Conservation (phyloP, 2,113 vertebrate species). For the Tauraco erythrolophus region DNA sequence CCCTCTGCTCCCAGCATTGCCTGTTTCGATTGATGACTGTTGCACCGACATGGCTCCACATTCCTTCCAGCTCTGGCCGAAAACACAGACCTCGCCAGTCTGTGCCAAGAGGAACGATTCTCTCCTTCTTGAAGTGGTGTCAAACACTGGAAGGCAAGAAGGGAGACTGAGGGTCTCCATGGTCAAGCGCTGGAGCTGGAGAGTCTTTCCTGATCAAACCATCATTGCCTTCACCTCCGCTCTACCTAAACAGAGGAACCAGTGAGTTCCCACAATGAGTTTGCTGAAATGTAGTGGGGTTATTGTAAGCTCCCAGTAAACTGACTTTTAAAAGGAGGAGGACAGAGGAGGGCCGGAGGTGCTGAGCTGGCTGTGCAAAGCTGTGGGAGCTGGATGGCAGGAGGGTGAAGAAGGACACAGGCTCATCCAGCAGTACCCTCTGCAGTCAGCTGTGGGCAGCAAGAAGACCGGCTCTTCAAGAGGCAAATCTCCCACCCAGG, state of each 20-base stretch:
- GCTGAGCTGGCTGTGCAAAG: background rate
- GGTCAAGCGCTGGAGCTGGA: too few relatives aligned
- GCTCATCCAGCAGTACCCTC: background rate
- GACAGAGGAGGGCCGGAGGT: fast-evolving
- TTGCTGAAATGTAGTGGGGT: background rate
- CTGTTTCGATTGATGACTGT: fast-evolving
- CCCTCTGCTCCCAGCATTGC: background rate
- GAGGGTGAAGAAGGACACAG: background rate
- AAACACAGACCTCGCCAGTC: background rate
- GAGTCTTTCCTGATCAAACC: background rate
- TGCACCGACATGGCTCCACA: background rate
- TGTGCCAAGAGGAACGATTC: background rate
- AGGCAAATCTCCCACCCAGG: background rate
- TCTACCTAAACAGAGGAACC: background rate
- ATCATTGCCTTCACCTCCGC: fast-evolving
- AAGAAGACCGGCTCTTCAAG: background rate
- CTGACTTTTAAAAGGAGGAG: fast-evolving
- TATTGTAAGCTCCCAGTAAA: background rate
- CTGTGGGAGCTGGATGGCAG: background rate
- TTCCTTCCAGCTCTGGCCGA: background rate
- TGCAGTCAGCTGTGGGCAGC: background rate
- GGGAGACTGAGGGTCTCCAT: too few relatives aligned
- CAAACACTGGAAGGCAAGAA: background rate
- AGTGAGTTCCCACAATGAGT: background rate
- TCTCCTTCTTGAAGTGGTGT: background rate